phyloP scores from a whole-genome alignment of 2,888 invertebrate species.

The Vandiemenella viatica region DNA sequence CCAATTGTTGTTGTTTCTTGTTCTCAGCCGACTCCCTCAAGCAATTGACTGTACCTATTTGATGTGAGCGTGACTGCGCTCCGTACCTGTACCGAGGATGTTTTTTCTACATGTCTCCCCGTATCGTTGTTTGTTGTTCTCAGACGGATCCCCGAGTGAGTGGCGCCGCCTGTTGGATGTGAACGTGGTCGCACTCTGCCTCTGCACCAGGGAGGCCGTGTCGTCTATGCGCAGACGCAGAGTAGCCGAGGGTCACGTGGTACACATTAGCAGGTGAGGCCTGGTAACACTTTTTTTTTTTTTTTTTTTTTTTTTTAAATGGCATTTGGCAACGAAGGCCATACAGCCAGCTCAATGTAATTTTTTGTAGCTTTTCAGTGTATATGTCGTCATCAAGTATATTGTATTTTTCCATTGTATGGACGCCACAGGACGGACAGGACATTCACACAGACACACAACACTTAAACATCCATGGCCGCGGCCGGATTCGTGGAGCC shows the following conservation, averaged over 20 bases:
- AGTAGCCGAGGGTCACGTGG: slow-evolving; percentile 38
- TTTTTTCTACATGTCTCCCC: not conserved
- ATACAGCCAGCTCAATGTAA: too few relatives aligned
- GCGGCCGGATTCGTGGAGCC: too few relatives aligned
- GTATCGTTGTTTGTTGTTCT: not conserved
- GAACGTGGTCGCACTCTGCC: slow-evolving; percentile 40
- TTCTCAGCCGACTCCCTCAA: too few relatives aligned
- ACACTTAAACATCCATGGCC: too few relatives aligned
- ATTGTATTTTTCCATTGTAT: too few relatives aligned
- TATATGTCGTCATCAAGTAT: too few relatives aligned
- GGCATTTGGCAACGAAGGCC: too few relatives aligned
- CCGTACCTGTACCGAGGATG: not conserved
- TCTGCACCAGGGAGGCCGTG: slow-evolving; percentile 39
- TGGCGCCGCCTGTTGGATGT: slow-evolving; percentile 31
- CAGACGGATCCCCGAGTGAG: slow-evolving; percentile 21
- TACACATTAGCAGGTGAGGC: slow-evolving; percentile 42
- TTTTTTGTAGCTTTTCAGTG: too few relatives aligned
- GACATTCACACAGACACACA: too few relatives aligned
- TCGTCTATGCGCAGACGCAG: slow-evolving; percentile 35
- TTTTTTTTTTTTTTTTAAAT: too few relatives aligned
- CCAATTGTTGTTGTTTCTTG: too few relatives aligned
- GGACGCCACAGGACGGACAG: too few relatives aligned
- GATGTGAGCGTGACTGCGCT: not conserved
- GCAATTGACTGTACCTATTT: not conserved
- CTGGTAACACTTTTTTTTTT: not conserved